Evolutionary conservation across 2,888 invertebrate genomes (phyloP), one percentile per base, ranked within the genome.

Genomic region (Gnatocerus cornutus): DNA sequence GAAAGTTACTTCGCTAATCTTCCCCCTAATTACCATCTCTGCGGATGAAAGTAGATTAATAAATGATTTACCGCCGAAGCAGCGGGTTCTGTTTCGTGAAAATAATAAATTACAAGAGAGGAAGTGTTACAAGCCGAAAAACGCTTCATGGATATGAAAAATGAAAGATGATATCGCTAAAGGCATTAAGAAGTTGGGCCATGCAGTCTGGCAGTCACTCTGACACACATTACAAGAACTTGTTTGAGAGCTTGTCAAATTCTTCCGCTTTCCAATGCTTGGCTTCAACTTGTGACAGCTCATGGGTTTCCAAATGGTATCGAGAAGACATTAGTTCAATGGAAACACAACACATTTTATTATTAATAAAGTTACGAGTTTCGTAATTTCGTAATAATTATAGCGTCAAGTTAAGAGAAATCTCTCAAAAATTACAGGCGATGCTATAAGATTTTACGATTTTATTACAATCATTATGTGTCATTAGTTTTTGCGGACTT

Each of bases 201-300:
- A 59, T 41, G 69, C 65, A 59, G 69, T 65, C 69, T 69, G 64
- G 58, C 65, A 45, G 12, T 50, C 50, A 14, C 50, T 43, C 69
- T 69, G 69, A 69, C 69, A 69, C 13, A 69, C 69, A 69, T 65
- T 8, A 12, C 39, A 37, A 33, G 53, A 52, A 69, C 59, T 59
- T 52, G 65, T 65, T 65, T 58, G 59, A 64, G 55, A 53, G 33
- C 56, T 66, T 45, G 66, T 56, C 58, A 59, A 59, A 67, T 67
- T 67, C 67, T 39, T 59, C 50, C 58, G 58, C 67, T 67, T 67
- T 67, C 67, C 59, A 67, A 41, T 14, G 43, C 43, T 12, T 12
- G 12, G 14, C 46, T 46, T 46, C 46, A 21, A 21, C 21, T 21
- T 21, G 33, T n/a, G 33, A n/a, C n/a, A n/a, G n/a, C 33, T 7